These are phyloP conservation scores for Caenorhabditis sp. DNA, from an alignment of 2,888 invertebrate species.

Conservation along the genomic window DNA sequence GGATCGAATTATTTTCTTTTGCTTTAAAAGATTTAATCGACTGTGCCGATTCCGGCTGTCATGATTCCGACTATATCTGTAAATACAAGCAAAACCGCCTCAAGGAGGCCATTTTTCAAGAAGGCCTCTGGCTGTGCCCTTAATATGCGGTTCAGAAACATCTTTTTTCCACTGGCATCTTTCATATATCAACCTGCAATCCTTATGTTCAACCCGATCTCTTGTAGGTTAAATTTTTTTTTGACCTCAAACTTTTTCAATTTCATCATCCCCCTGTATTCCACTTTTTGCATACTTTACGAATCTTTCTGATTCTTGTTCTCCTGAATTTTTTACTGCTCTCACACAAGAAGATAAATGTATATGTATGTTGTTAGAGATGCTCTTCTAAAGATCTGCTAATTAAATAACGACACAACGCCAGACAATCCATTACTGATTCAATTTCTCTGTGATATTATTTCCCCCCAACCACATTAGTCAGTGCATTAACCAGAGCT, in stretches of 20 bases:
- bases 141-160: no score
- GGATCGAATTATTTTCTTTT: no score
- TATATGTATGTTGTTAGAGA: slow-evolving; percentile 19
- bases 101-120: no score
- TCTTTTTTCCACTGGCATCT: no score
- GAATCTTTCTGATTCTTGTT: background rate
- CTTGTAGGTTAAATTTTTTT: no score
- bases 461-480: background rate
- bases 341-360: slow-evolving; percentile 12
- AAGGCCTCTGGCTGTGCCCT: no score
- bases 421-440: slow-evolving; percentile 55
- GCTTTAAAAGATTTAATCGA: no score
- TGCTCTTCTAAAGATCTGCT: slow-evolving; percentile 47
- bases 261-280: background rate
- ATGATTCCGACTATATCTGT: no score
- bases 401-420: slow-evolving; percentile 39
- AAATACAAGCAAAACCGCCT: no score
- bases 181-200: no score
- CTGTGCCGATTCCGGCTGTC: no score
- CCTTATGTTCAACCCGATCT: no score
- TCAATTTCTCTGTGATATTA: slow-evolving; percentile 39
- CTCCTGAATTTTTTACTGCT: slow-evolving; percentile 8
- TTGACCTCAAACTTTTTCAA: background rate
- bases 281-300: background rate
- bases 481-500: background rate